Conservation (phyloP, 2,888 invertebrate species). For the Acronicta leporina region DNA sequence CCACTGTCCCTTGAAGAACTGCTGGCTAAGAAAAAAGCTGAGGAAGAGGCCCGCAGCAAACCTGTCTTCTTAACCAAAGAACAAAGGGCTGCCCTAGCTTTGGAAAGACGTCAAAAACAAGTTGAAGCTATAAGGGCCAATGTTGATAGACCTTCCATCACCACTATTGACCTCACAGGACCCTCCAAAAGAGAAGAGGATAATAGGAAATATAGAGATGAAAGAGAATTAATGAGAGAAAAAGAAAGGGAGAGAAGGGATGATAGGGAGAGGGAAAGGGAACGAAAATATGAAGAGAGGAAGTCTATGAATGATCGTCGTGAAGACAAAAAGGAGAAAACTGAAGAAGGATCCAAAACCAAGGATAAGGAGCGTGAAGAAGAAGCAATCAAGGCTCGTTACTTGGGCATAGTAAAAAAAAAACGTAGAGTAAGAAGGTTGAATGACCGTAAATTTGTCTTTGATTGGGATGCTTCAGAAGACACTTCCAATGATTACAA, state of each 20-base stretch:
- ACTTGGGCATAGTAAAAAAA: conserved; percentile 97
- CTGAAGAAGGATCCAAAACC: conserved; percentile 88
- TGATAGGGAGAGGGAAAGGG: conserved; percentile 87
- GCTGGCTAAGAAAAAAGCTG: conserved; percentile 98
- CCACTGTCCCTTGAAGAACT: conserved; percentile 99
- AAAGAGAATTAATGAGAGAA: conserved; percentile 68
- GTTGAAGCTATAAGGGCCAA: conserved; percentile 94
- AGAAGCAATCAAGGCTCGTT: conserved; percentile 98
- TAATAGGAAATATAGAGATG: conserved; percentile 75
- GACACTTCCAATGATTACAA: conserved; percentile 99
- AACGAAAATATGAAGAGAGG: conserved; percentile 85
- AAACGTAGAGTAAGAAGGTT: conserved; percentile 97
- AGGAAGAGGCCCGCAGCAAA: conserved; percentile 98
- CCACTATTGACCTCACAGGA: conserved; percentile 86
- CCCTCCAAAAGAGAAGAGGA: conserved; percentile 85
- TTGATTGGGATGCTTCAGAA: conserved; percentile 99
- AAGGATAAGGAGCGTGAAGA: conserved; percentile 97
- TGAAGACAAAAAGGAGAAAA: conserved; percentile 82
- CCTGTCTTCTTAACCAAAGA: conserved; percentile 99
- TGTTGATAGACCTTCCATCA: conserved; percentile 84
- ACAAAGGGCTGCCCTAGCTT: conserved; percentile 96
- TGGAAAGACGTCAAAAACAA: conserved; percentile 96
- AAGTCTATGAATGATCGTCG: conserved; percentile 85
- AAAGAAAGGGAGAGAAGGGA: conserved; percentile 89
- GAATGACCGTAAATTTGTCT: conserved; percentile 99